phyloP scores from a whole-genome alignment of 2,888 invertebrate genomes.

The Tromatobia lineatoria region DNA sequence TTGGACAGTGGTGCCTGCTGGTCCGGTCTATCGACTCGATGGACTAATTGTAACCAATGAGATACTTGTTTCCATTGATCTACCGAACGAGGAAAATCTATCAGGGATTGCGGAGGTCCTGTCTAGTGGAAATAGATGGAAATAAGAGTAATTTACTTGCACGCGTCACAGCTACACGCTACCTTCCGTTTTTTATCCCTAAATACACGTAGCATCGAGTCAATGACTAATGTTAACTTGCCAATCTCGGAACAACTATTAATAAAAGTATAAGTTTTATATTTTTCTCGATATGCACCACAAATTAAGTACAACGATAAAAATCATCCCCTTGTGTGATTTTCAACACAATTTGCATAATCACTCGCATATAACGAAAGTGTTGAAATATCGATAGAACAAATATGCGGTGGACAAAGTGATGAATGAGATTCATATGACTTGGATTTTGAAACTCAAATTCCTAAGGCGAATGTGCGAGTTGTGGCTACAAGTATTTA shows the following conservation, averaged over 20 bases:
- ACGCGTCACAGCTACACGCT: not conserved
- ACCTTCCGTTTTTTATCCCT: not conserved
- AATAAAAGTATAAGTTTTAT: too few relatives aligned
- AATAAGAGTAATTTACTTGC: slow-evolving; percentile 2
- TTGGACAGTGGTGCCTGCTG: slow-evolving; percentile 32
- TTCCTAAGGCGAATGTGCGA: too few relatives aligned
- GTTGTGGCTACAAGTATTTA: too few relatives aligned
- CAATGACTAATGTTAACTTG: too few relatives aligned
- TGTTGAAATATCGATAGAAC: not conserved
- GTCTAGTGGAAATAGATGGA: not conserved
- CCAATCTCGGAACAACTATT: too few relatives aligned
- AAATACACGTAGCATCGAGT: not conserved
- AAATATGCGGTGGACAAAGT: not conserved
- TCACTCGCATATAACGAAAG: not conserved
- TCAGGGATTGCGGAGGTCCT: slow-evolving; percentile 12
- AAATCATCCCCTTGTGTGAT: too few relatives aligned
- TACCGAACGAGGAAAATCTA: not conserved
- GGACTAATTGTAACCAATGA: slow-evolving; percentile 57
- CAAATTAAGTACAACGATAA: not conserved
- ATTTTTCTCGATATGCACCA: too few relatives aligned
- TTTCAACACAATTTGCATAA: too few relatives aligned
- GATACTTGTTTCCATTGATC: slow-evolving; percentile 40
- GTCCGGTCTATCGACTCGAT: slow-evolving; percentile 50
- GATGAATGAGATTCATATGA: not conserved
- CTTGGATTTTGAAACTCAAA: too few relatives aligned